Conservation (phyloP, 2,797 vertebrate genomes). For the Acridotheres tristis region DNA sequence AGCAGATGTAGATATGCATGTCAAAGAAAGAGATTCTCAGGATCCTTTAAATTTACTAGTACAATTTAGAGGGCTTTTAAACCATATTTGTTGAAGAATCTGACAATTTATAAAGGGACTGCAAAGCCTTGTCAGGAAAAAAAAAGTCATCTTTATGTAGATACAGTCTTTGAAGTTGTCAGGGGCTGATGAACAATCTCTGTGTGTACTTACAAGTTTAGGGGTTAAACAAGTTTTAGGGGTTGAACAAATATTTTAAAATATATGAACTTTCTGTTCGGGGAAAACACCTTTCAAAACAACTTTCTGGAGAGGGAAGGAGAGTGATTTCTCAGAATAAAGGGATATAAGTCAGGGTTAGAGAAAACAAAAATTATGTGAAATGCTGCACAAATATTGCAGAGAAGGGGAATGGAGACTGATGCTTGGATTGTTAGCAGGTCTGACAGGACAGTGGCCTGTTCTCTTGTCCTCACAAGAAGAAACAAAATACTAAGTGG, state of each 20-base stretch:
- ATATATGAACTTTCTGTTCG: neutral
- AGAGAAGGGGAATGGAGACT: neutral
- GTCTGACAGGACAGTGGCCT: neutral
- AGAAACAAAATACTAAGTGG: neutral
- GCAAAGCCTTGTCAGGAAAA: neutral
- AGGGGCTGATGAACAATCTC: neutral
- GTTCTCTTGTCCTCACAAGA: neutral
- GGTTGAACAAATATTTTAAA: neutral
- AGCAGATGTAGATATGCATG: neutral
- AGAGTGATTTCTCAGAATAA: neutral
- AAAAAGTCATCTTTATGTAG: neutral
- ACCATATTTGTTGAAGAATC: neutral
- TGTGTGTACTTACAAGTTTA: neutral
- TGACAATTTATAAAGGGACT: neutral
- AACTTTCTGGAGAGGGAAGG: neutral
- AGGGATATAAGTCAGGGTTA: neutral
- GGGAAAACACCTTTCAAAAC: neutral
- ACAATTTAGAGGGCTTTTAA: neutral
- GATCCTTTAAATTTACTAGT: neutral
- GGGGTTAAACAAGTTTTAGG: neutral
- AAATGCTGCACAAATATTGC: neutral
- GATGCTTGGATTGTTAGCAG: neutral
- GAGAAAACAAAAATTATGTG: neutral
- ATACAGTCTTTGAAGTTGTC: neutral
- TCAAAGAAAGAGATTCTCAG: neutral